Conservation (phyloP, 2,113 vertebrate genomes). For the Platycercus adscitus region DNA sequence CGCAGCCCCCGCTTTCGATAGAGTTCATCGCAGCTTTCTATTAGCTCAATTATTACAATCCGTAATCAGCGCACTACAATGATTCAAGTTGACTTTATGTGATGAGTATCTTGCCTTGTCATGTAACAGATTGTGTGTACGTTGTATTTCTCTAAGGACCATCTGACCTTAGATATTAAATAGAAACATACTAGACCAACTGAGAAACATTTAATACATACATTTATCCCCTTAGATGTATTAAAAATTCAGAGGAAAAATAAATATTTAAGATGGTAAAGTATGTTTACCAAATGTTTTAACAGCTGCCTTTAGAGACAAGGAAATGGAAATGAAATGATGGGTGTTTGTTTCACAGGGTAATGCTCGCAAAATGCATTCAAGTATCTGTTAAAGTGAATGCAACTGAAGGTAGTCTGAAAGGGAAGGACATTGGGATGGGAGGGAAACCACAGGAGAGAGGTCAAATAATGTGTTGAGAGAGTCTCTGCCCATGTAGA, state of each 20-base stretch:
- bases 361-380: constrained; percentile 53
- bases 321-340: constrained; percentile 72
- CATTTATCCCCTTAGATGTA: constrained; percentile 77
- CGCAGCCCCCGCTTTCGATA: neutral
- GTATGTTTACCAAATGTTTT: constrained; percentile 82
- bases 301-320: constrained; percentile 76
- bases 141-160: constrained; percentile 83
- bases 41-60: constrained; percentile 66
- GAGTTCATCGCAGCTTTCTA: constrained; percentile 44
- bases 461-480: neutral
- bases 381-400: constrained; percentile 37
- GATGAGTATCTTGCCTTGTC: constrained; percentile 79
- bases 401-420: neutral
- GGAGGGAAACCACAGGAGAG: neutral
- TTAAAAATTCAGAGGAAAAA: constrained; percentile 84
- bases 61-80: constrained; percentile 68
- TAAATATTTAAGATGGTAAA: constrained; percentile 84
- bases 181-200: constrained; percentile 83
- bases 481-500: neutral
- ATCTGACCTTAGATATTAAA: constrained; percentile 83
- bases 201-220: constrained; percentile 82
- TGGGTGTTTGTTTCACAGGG: constrained; percentile 67
- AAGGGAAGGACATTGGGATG: neutral
- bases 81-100: constrained; percentile 77
- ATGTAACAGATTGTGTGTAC: constrained; percentile 83